phyloP scores from a whole-genome alignment of 2,113 vertebrate species.

The Cottus gobio region DNA sequence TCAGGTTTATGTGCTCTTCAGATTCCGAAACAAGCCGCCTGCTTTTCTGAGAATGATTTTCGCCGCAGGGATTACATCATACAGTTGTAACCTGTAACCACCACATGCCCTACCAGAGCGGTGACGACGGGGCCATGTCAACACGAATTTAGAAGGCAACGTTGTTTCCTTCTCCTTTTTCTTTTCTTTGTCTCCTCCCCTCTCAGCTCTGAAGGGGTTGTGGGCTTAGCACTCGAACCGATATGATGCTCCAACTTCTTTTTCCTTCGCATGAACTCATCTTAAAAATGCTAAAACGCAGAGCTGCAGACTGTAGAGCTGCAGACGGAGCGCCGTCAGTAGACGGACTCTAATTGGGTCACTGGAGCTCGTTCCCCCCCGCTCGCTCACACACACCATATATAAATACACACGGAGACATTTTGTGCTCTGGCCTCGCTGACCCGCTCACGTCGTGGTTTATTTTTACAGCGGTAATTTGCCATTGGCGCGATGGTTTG shows the following conservation, averaged over 20 bases:
- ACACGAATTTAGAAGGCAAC: constrained; percentile 11
- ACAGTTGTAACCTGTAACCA: too few relatives aligned
- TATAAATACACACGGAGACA: constrained; percentile 79
- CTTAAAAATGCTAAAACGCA: background rate
- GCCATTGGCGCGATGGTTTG: constrained; percentile 75
- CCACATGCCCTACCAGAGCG: background rate
- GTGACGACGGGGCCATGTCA: constrained; percentile 13
- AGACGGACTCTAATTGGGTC: constrained; percentile 77
- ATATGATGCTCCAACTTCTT: background rate
- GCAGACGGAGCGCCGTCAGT: constrained; percentile 35
- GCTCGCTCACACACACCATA: constrained; percentile 53
- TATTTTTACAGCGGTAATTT: constrained; percentile 83
- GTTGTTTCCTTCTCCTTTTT: background rate
- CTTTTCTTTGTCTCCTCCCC: background rate
- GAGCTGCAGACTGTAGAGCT: constrained; percentile 13
- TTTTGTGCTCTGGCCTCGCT: constrained; percentile 75
- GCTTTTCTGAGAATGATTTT: constrained; percentile 13
- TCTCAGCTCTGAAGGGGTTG: background rate
- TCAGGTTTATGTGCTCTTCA: constrained; percentile 17
- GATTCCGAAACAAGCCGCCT: constrained; percentile 11
- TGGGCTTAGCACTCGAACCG: background rate
- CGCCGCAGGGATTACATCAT: constrained; percentile 14
- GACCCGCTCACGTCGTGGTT: constrained; percentile 77
- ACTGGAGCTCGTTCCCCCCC: constrained; percentile 68
- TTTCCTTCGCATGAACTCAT: background rate